A percentile compares a stretch with the other conserved stretches of the same genome.
Evolutionary conservation across 2,797 vertebrate species (phyloP).

Genomic region (Chaetodon trifasciatus): DNA sequence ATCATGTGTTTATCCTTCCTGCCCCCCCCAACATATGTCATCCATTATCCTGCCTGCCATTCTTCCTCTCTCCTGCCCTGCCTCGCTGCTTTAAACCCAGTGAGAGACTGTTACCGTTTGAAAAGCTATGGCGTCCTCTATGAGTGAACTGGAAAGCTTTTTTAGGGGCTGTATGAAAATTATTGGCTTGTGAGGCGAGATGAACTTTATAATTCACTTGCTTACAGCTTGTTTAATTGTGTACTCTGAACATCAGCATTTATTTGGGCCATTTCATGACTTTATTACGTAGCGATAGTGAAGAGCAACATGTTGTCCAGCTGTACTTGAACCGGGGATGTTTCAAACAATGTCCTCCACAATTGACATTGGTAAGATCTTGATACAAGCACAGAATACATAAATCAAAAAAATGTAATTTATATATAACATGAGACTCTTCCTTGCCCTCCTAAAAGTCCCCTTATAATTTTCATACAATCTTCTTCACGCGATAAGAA

Average conservation of each 20-base stretch:
- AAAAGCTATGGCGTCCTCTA: background rate
- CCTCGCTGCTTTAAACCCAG: background rate
- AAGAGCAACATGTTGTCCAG: background rate
- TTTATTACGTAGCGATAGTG: background rate
- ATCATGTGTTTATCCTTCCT: conserved; percentile 1
- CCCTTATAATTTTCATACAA: background rate
- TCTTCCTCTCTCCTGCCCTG: background rate
- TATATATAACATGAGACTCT: background rate
- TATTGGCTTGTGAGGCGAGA: background rate
- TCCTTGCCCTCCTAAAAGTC: background rate
- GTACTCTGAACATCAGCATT: too few species aligned
- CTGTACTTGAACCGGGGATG: background rate
- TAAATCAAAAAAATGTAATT: background rate
- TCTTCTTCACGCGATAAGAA: background rate
- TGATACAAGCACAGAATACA: background rate
- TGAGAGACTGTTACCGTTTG: background rate
- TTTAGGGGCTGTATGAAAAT: background rate
- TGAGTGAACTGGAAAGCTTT: background rate
- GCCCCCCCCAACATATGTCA: background rate
- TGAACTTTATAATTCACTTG: background rate
- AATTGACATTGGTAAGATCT: background rate
- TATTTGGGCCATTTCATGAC: background rate
- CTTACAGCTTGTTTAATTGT: background rate
- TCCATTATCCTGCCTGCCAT: background rate
- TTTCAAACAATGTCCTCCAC: background rate